Conservation (phyloP, 2,797 vertebrate species). For the Rhinatrema bivittatum region DNA sequence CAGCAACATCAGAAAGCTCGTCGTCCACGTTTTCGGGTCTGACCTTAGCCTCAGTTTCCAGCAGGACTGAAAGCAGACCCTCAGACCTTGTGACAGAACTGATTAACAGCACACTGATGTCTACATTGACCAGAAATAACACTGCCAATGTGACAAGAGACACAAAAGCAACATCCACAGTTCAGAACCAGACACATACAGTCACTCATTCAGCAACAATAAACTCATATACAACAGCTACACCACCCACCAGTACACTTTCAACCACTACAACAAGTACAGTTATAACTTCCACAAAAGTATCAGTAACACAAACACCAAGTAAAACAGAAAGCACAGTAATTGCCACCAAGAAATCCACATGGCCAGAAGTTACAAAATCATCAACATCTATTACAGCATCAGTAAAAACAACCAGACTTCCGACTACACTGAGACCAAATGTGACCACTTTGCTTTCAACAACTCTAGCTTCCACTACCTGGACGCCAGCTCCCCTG, state of each 20-base stretch:
- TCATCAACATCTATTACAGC: slow-evolving; percentile 58
- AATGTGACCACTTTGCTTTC: slow-evolving; percentile 36
- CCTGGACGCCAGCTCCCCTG: slow-evolving; percentile 67
- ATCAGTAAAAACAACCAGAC: slow-evolving; percentile 58
- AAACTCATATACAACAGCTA: slow-evolving; percentile 34
- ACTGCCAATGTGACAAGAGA: slow-evolving; percentile 42
- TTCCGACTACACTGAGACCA: slow-evolving; percentile 43
- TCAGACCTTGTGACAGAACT: slow-evolving; percentile 57
- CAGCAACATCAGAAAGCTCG: slow-evolving; percentile 57
- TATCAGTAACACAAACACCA: slow-evolving; percentile 45
- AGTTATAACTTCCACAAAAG: slow-evolving; percentile 24
- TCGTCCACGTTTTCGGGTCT: slow-evolving; percentile 59
- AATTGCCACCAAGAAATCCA: slow-evolving; percentile 42
- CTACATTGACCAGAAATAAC: slow-evolving; percentile 50
- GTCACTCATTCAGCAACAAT: slow-evolving; percentile 35
- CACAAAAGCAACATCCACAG: slow-evolving; percentile 53
- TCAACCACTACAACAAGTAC: slow-evolving; percentile 33
- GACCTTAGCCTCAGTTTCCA: slow-evolving; percentile 58
- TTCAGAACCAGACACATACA: slow-evolving; percentile 35
- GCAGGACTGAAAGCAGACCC: slow-evolving; percentile 42
- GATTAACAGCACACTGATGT: slow-evolving; percentile 42
- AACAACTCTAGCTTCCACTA: slow-evolving; percentile 52
- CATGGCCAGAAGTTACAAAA: slow-evolving; percentile 45
- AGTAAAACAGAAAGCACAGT: slow-evolving; percentile 49
- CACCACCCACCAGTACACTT: slow-evolving; percentile 26